Conservation (phyloP, 2,113 vertebrate species). For the Chionodraco myersi region DNA sequence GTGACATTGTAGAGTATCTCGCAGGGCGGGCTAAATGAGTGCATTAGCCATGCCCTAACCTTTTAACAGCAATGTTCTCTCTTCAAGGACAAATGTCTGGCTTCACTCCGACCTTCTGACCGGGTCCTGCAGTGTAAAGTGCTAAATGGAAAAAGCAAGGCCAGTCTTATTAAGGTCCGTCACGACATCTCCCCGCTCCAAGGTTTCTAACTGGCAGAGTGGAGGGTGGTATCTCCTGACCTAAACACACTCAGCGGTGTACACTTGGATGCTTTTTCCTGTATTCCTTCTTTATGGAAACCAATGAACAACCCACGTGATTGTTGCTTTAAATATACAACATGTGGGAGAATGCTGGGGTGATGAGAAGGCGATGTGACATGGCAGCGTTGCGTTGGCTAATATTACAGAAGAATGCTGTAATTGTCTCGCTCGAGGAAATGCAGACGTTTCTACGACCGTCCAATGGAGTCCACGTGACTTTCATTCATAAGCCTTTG, state of each 20-base stretch:
- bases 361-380: neutral
- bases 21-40: conserved; percentile 8
- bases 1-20: conserved; percentile 17
- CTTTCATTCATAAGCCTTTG: conserved; percentile 12
- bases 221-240: neutral
- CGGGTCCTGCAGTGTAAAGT: conserved; percentile 20
- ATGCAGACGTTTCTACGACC: neutral
- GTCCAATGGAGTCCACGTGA: neutral
- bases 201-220: conserved; percentile 18
- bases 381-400: neutral
- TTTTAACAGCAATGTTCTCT: conserved; percentile 28
- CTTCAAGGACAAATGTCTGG: conserved; percentile 41
- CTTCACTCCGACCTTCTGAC: conserved; percentile 30
- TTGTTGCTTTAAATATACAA: neutral
- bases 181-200: conserved; percentile 10
- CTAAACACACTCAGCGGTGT: neutral
- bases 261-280: conserved; percentile 1
- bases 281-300: neutral
- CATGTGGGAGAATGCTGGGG: neutral
- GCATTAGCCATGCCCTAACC: conserved; percentile 5
- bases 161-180: conserved; percentile 15
- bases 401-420: neutral
- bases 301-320: neutral
- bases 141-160: conserved; percentile 54
- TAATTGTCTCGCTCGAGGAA: neutral